Base-by-base conservation (phyloP, 2,888 invertebrate genomes). In the Eudemis profundana region DNA sequence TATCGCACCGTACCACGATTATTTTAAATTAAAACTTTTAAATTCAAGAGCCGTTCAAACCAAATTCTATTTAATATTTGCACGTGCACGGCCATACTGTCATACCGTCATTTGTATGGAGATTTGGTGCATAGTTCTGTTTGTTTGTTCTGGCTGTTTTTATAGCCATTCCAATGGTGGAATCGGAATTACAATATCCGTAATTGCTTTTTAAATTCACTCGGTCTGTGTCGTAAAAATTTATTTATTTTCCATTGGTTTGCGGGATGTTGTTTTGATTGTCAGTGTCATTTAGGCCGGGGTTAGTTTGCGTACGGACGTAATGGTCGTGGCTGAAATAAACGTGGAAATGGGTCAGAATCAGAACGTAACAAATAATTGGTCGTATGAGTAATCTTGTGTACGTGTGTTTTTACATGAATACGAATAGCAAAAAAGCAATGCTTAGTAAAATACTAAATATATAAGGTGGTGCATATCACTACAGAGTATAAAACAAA, bases 61-160 rank as follows among this genome's bases (percentile, higher is more conserved):
- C n/a, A 46, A 36, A 57, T 57, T 57, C 46, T 57, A 59, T 33
- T 59, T 59, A 59, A 47, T 47, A 46, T 57, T 46, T 36, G 59
- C 12, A 14, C 14, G 27, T 44, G 14, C 46, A 36, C 42, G 14
- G 38, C 46, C 47, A 59, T 47, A 44, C 46, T 44, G 10, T 46
- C 12, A n/a, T 4, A 3, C 14, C 14, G 47, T 47, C 21, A 47
- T 59, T 47, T 47, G 59, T 59, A 59, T 59, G 59, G 46, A 23
- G 47, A 59, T 59, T 23, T n/a, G 14, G 17, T 57, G 46, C 56
- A 59, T 59, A 59, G 59, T 3, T 10, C 14, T 40, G 44, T 44
- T 29, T 17, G 21, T 29, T 46, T 47, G 8, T 3, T 42, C 23
- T 10, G 36, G 10, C 14, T 44, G 57, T 47, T 59, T 59, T 59